Base-by-base conservation (phyloP, 2,113 vertebrate genomes). In the Zonotrichia leucophrys region DNA sequence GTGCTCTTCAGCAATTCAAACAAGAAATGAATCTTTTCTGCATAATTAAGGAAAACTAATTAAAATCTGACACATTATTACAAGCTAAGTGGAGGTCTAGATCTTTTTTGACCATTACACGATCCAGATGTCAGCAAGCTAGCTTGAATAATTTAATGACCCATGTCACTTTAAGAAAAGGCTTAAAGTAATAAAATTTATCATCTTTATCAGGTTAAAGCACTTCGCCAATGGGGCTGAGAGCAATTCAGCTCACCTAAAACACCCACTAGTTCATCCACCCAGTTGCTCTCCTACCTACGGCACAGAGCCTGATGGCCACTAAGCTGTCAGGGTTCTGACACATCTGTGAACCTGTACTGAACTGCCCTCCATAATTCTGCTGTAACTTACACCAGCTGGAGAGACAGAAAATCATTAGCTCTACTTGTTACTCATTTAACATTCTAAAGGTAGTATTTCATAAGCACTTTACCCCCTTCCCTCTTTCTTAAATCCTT, bases 271-370 rank as follows among this genome's bases (percentile, higher is more conserved):
- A 74, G 25, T 31, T 79, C 30, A 87, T 47, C 6, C 10, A 11
- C 31, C 20, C 53, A 66, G 70, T 6, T 78, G 31, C 44, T 78
- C 41, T 83, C 28, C 33, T 30, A 46, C 12, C n/a, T 37, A 23
- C 39, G 39, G 6, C 58, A 47, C 41, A 86, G 37, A 49, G 15
- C 25, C 17, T 49, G 23, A 67, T 12, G 3, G n/a, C 42, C 56
- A 74, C 24, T 0, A 0, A 63, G 15, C 10, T 79, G 24, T 39
- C 25, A n/a, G 15, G 11, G 6, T 3, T 68, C 46, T 60, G 62
- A 79, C 33, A 79, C 3, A 73, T 35, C 35, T 16, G 42, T 4
- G 2, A 67, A 59, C 15, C 21, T 52, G 23, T 30, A 63, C 37
- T 55, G 41, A 70, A 72, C 16, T 46, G 44, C 41, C 27, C 70